Evolutionary conservation across 1,140 invertebrate genomes (phyloP).

Genomic region (Scaptomyza graminum): DNA sequence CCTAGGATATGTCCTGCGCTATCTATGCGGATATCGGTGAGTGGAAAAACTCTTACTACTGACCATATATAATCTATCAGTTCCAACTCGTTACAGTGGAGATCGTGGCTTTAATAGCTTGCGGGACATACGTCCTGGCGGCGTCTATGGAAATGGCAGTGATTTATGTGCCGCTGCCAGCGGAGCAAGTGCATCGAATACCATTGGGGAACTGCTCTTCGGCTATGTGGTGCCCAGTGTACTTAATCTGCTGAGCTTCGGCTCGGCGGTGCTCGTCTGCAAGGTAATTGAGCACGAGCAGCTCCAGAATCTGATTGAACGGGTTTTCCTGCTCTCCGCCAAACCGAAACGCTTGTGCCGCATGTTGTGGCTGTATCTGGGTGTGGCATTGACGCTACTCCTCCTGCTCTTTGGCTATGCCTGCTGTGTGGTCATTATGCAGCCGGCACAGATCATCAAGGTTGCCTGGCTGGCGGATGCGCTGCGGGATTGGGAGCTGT

Average conservation of each 20-base stretch:
- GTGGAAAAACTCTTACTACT: background rate
- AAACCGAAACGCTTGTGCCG: slow-evolving; percentile 87
- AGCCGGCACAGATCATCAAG: slow-evolving; percentile 85
- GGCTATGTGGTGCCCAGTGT: slow-evolving; percentile 91
- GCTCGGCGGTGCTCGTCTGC: slow-evolving; percentile 91
- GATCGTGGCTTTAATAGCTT: slow-evolving; percentile 90
- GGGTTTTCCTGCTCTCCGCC: slow-evolving; percentile 85
- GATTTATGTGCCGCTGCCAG: slow-evolving; percentile 34
- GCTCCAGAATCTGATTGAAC: slow-evolving; percentile 94
- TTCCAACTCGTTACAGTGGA: slow-evolving; percentile 84
- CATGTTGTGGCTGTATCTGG: slow-evolving; percentile 89
- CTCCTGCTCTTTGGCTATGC: slow-evolving; percentile 87
- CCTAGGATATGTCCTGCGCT: slow-evolving; percentile 90
- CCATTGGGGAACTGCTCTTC: slow-evolving; percentile 88
- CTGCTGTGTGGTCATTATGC: slow-evolving; percentile 86
- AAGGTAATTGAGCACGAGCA: slow-evolving; percentile 93
- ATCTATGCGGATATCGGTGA: slow-evolving; percentile 90
- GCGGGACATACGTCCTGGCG: slow-evolving; percentile 66
- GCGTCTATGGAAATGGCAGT: slow-evolving; percentile 34
- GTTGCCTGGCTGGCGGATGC: slow-evolving; percentile 49
- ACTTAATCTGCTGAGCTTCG: slow-evolving; percentile 90
- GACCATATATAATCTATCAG: no score
- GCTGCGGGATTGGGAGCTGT: slow-evolving; percentile 85
- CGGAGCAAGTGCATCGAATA: slow-evolving; percentile 33
- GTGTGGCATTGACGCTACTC: slow-evolving; percentile 88